phyloP scores from a whole-genome alignment of 1,140 invertebrate species.

The Bradynema listronoti region DNA sequence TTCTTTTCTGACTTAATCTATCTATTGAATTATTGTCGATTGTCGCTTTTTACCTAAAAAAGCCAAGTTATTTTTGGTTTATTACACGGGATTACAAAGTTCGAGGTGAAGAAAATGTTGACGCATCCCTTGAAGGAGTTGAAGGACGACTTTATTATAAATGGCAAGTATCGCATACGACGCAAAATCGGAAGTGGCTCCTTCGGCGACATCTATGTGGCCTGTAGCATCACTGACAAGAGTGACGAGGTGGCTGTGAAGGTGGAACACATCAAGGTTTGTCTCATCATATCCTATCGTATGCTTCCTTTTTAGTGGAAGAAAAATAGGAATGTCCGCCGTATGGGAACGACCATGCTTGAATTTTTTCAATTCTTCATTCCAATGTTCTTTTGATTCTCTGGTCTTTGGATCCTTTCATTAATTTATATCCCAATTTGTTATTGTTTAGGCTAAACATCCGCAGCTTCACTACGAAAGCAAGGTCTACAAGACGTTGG shows the following conservation, averaged over 20 bases:
- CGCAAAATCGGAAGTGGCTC: constrained; percentile 14
- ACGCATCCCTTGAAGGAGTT: too few species aligned
- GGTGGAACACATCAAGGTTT: neutral
- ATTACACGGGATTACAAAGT: too few species aligned
- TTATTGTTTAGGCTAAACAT: constrained; percentile 69
- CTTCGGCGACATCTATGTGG: constrained; percentile 10
- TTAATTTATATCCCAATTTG: neutral
- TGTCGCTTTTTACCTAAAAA: too few species aligned
- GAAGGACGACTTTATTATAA: too few species aligned
- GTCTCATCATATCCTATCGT: neutral
- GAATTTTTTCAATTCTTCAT: neutral
- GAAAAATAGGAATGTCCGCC: neutral
- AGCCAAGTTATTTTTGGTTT: too few species aligned
- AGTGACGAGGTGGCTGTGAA: constrained; percentile 3
- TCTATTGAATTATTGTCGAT: too few species aligned
- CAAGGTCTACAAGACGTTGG: constrained; percentile 68
- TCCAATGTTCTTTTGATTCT: neutral
- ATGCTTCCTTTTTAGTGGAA: neutral
- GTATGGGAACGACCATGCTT: neutral
- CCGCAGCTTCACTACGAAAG: constrained; percentile 88
- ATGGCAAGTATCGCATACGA: neutral
- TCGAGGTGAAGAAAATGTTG: too few species aligned
- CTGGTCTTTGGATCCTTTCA: neutral
- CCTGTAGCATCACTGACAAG: neutral
- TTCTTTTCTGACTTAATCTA: too few species aligned